These are phyloP conservation scores for Delia radicum DNA, from an alignment of 1,140 invertebrate species.

Conservation along the genomic window DNA sequence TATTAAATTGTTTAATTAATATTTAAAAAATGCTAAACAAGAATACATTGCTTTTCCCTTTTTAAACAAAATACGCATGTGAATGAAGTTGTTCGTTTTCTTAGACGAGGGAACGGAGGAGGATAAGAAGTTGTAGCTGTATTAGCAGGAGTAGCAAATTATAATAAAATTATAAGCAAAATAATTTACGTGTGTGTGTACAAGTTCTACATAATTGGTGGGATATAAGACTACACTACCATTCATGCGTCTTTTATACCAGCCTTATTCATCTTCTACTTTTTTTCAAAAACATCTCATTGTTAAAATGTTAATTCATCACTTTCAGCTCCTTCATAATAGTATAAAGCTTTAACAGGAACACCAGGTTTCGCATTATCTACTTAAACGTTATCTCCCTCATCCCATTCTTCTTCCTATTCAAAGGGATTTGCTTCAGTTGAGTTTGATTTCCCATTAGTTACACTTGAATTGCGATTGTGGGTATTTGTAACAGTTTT, in stretches of 20 bases:
- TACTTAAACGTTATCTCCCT: conserved; percentile 75
- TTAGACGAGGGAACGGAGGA: background rate
- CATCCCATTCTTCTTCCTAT: conserved; percentile 80
- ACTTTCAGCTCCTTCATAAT: conserved; percentile 94
- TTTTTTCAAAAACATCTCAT: conserved; percentile 96
- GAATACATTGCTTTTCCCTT: background rate
- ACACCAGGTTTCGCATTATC: conserved; percentile 91
- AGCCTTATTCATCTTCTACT: conserved; percentile 98
- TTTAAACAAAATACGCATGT: background rate
- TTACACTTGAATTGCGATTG: conserved; percentile 58
- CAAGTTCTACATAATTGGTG: conserved; percentile 90
- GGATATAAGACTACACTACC: conserved; percentile 92
- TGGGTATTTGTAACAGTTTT: conserved; percentile 14
- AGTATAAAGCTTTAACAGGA: conserved; percentile 91
- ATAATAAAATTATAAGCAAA: background rate
- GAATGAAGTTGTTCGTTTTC: conserved; percentile 10
- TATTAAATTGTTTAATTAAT: conserved; percentile 3
- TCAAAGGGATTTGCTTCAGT: conserved; percentile 78
- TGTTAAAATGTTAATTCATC: conserved; percentile 96
- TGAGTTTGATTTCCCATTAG: conserved; percentile 56
- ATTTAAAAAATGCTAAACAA: conserved; percentile 20
- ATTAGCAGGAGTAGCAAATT: background rate
- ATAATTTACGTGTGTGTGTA: conserved; percentile 44
- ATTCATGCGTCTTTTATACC: conserved; percentile 96
- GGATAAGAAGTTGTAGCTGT: too few relatives aligned